phyloP scores from a whole-genome alignment of 2,113 vertebrate genomes.

The Trachemys scripta region DNA sequence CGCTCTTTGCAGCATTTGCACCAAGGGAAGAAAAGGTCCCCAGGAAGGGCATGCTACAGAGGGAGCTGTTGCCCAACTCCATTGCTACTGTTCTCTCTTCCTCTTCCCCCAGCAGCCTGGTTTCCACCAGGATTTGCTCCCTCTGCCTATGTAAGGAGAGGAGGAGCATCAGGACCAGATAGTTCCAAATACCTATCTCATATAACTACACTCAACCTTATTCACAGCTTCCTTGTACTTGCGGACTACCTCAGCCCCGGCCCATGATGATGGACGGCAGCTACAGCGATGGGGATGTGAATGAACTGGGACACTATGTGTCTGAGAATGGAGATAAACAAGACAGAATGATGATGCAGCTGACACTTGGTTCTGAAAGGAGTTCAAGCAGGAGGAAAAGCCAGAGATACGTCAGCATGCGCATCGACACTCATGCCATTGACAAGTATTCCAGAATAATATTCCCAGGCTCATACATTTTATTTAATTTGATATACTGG shows the following conservation, averaged over 20 bases:
- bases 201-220: not conserved
- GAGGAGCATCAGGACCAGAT: not conserved
- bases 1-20: not conserved
- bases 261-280: constrained; percentile 87
- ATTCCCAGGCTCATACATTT: constrained; percentile 94
- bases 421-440: constrained; percentile 96
- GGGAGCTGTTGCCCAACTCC: not conserved
- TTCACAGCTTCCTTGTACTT: constrained; percentile 89
- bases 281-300: constrained; percentile 90
- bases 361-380: constrained; percentile 86
- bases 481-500: constrained; percentile 99
- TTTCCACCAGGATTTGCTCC: not conserved
- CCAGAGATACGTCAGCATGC: constrained; percentile 92
- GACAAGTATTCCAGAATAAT: constrained; percentile 98
- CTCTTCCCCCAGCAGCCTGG: not conserved
- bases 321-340: constrained; percentile 87
- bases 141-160: not conserved
- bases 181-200: not conserved
- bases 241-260: constrained; percentile 87
- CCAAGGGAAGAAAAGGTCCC: not conserved
- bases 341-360: constrained; percentile 90
- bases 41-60: not conserved
- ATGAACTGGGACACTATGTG: constrained; percentile 85
- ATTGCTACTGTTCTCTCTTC: accelerated
- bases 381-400: constrained; percentile 85